phyloP scores from a whole-genome alignment of 2,888 invertebrate species.

The Pheosia tremula region DNA sequence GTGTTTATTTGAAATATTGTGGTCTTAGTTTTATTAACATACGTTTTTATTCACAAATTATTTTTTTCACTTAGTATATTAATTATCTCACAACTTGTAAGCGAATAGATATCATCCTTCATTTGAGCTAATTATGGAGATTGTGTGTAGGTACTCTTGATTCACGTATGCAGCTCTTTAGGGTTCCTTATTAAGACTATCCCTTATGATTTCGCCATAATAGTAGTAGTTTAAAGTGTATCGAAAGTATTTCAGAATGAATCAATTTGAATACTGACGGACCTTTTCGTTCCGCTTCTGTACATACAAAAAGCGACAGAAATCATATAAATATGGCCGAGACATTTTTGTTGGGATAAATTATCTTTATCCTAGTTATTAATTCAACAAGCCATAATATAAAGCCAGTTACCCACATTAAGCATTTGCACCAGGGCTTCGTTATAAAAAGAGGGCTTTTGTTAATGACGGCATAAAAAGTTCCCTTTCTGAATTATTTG shows the following conservation, averaged over 20 bases:
- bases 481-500: slow-evolving; percentile 65
- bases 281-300: not conserved
- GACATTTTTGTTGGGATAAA: slow-evolving; percentile 36
- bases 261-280: not conserved
- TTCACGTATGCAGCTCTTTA: too few species aligned
- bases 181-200: too few species aligned
- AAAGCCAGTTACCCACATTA: slow-evolving; percentile 62
- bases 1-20: not conserved
- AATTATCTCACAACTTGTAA: too few species aligned
- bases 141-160: too few species aligned
- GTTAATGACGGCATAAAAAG: slow-evolving; percentile 69
- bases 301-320: slow-evolving; percentile 19
- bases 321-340: slow-evolving; percentile 29
- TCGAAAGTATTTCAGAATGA: too few species aligned
- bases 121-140: too few species aligned
- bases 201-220: too few species aligned
- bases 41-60: too few species aligned
- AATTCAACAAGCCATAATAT: slow-evolving; percentile 56
- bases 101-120: too few species aligned
- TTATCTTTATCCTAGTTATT: slow-evolving; percentile 48
- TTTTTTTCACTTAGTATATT: too few species aligned
- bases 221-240: too few species aligned
- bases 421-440: slow-evolving; percentile 53
- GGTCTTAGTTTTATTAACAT: not conserved
- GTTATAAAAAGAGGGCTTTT: slow-evolving; percentile 56